These are phyloP conservation scores for Halichondria panicea DNA, from an alignment of 37 sponge, comb jelly and placozoan species.

Conservation along the genomic window DNA sequence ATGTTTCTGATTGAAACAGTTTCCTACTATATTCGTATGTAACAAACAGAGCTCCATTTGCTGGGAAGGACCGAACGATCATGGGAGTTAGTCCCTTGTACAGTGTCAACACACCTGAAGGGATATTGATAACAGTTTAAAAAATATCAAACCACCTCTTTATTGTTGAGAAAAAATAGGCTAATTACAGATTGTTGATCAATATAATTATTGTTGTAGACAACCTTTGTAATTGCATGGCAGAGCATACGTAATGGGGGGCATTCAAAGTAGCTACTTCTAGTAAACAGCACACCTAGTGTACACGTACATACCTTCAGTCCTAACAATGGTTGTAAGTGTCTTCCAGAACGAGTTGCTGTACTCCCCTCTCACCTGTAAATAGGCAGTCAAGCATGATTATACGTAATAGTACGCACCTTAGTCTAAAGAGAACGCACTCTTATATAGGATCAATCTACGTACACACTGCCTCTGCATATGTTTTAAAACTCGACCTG, in stretches of 20 bases:
- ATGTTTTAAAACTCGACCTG: slow-evolving; percentile 27
- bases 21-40: slow-evolving; percentile 64
- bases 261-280: too few relatives aligned
- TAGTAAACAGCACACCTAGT: too few relatives aligned
- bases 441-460: too few relatives aligned
- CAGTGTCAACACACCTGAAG: slow-evolving; percentile 38
- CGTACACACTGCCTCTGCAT: too few relatives aligned
- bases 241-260: too few relatives aligned
- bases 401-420: neutral
- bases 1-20: too few relatives aligned
- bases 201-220: too few relatives aligned
- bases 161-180: too few relatives aligned
- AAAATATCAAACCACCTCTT: too few relatives aligned
- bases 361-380: slow-evolving; percentile 27
- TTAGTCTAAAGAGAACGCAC: too few relatives aligned
- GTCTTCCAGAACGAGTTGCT: slow-evolving; percentile 22
- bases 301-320: slow-evolving; percentile 33
- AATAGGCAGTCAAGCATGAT: neutral
- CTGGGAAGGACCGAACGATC: slow-evolving; percentile 60
- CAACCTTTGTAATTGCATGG: too few relatives aligned
- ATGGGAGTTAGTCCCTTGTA: slow-evolving; percentile 59
- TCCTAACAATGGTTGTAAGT: neutral
- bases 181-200: too few relatives aligned
- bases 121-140: neutral
- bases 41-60: slow-evolving; percentile 65